A percentile compares a stretch with the other conserved stretches of the same genome.
Evolutionary conservation across 2,888 invertebrate species (phyloP).

Genomic region (Trachelus iudaicus): DNA sequence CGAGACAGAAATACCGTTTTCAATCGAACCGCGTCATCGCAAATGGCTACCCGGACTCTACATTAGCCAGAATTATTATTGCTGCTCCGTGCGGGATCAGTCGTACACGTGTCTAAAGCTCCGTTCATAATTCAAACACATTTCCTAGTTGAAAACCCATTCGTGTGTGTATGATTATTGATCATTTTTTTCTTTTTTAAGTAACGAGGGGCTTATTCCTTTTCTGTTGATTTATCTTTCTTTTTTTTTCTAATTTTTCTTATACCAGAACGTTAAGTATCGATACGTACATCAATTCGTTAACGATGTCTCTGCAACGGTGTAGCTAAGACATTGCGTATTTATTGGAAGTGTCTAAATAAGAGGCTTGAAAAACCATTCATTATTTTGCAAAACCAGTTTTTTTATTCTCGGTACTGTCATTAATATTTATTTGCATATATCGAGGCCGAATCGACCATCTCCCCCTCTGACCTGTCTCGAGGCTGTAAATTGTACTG

Average conservation of each 20-base stretch:
- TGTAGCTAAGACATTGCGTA: not conserved
- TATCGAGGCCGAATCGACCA: not conserved
- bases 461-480: not conserved
- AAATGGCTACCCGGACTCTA: slow-evolving; percentile 39
- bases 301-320: not conserved
- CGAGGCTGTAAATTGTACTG: not conserved
- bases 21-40: slow-evolving; percentile 48
- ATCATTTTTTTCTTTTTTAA: not conserved
- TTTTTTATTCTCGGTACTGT: not conserved
- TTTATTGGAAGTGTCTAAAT: not conserved
- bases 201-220: not conserved
- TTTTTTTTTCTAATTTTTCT: not conserved
- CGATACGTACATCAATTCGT: not conserved
- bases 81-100: not conserved
- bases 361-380: not conserved
- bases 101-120: not conserved
- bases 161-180: not conserved
- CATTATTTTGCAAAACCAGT: not conserved
- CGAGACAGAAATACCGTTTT: slow-evolving; percentile 32
- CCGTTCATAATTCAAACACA: not conserved
- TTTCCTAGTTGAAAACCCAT: not conserved
- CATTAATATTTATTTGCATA: not conserved
- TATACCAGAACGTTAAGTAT: not conserved
- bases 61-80: not conserved
- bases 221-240: not conserved